A percentile compares a stretch with the other conserved stretches of the same genome.
phyloP scores from a whole-genome alignment of 2,113 vertebrate genomes.

The Chunga burmeisteri region DNA sequence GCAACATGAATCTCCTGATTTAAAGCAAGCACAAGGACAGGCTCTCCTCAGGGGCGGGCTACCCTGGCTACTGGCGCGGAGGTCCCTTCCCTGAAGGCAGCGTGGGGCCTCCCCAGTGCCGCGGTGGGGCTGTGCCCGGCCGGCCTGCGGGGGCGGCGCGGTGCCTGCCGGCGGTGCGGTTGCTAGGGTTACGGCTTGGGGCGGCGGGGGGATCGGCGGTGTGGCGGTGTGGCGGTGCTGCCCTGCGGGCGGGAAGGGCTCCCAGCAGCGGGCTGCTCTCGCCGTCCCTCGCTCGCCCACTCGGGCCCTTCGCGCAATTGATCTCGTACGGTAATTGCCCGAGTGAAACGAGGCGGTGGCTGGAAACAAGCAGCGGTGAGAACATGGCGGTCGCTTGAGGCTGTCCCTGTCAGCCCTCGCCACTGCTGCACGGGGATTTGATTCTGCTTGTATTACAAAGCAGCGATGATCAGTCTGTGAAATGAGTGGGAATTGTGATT shows the following conservation, averaged over 20 bases:
- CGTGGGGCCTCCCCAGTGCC: too few relatives aligned
- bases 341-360: not conserved
- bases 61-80: not conserved
- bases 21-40: too few relatives aligned
- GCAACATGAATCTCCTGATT: rapidly evolving
- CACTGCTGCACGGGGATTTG: rapidly evolving
- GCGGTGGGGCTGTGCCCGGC: too few relatives aligned
- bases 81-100: too few relatives aligned
- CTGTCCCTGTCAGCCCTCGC: rapidly evolving
- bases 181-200: too few relatives aligned
- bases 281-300: rapidly evolving
- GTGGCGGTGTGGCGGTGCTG: too few relatives aligned
- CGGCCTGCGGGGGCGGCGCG: too few relatives aligned
- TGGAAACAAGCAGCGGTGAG: not conserved
- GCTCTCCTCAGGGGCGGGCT: not conserved
- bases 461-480: rapidly evolving
- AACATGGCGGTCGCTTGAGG: not conserved
- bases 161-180: too few relatives aligned
- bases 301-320: too few relatives aligned
- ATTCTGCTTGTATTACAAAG: rapidly evolving
- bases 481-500: not conserved
- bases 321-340: not conserved
- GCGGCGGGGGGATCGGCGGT: not conserved
- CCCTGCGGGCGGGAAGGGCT: too few relatives aligned
- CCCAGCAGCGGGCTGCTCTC: rapidly evolving